Evolutionary conservation across 64 coral and sea anemone genomes (phyloP).

Genomic region (Orbicella faveolata): DNA sequence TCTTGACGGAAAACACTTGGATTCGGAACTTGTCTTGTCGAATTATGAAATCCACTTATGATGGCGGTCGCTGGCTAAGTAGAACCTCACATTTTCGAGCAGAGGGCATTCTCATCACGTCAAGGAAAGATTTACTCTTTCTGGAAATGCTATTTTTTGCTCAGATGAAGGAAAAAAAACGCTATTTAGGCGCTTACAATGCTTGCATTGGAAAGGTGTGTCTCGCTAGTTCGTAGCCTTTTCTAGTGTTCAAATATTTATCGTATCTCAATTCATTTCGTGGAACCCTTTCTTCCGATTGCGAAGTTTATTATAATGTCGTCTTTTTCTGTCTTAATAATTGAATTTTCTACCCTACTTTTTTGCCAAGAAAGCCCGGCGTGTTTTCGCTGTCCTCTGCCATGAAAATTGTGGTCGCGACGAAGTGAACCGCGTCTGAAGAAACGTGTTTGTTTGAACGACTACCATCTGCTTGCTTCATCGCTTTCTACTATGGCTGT

Average conservation of each 20-base stretch:
- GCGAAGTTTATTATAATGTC: neutral
- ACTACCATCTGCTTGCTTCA: slow-evolving; percentile 31
- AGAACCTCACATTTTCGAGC: neutral
- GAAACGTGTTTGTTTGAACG: slow-evolving; percentile 22
- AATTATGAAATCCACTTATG: neutral
- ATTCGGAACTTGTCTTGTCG: neutral
- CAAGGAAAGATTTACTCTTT: neutral
- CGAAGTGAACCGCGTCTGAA: neutral
- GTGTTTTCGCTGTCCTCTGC: neutral
- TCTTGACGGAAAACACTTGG: slow-evolving; percentile 1
- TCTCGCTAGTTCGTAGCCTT: neutral
- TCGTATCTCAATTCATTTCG: slow-evolving; percentile 8
- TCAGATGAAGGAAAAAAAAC: neutral
- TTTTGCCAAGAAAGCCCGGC: neutral
- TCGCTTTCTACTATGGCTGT: neutral
- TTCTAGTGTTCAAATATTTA: slow-evolving; percentile 48
- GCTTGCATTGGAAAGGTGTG: slow-evolving; percentile 9
- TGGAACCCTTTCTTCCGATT: slow-evolving; percentile 22
- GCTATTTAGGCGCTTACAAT: slow-evolving; percentile 2
- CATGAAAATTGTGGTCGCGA: neutral
- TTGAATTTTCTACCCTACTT: neutral
- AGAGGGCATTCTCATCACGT: neutral
- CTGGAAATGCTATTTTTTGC: neutral
- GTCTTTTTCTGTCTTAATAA: neutral
- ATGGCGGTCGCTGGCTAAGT: neutral